phyloP scores from a whole-genome alignment of 2,797 vertebrate species.

The Leptoclinus maculatus region DNA sequence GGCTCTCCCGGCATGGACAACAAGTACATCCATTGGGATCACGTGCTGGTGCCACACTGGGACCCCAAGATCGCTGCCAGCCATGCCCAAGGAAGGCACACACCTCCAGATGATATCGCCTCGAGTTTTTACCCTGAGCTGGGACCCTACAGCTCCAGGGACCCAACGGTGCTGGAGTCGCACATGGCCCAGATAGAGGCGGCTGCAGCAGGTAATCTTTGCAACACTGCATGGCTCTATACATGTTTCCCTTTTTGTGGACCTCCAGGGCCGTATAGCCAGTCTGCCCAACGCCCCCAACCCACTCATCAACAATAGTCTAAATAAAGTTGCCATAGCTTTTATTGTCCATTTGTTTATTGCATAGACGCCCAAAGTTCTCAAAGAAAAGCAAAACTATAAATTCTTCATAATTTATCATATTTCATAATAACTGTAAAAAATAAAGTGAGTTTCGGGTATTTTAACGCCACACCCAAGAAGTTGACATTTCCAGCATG shows the following conservation, averaged over 20 bases:
- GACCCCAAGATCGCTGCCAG: slow-evolving; percentile 93
- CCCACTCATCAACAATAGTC: not conserved
- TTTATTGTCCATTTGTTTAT: not conserved
- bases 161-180: slow-evolving; percentile 87
- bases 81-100: slow-evolving; percentile 89
- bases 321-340: not conserved
- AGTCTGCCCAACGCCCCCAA: not conserved
- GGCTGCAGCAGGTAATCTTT: slow-evolving; percentile 86
- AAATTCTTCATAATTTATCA: too few relatives aligned
- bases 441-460: not conserved
- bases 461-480: not conserved
- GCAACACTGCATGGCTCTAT: not conserved
- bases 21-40: slow-evolving; percentile 92
- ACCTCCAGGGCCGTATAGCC: not conserved
- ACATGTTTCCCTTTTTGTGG: not conserved
- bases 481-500: not conserved
- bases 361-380: not conserved
- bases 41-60: slow-evolving; percentile 93
- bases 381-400: not conserved
- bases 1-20: slow-evolving; percentile 85
- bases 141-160: slow-evolving; percentile 91
- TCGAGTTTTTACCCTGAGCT: slow-evolving; percentile 91
- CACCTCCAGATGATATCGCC: slow-evolving; percentile 89
- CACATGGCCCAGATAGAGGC: slow-evolving; percentile 90
- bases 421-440: not conserved